Base-by-base conservation (phyloP, 2,888 invertebrate species). In the Diplolepis rosae region DNA sequence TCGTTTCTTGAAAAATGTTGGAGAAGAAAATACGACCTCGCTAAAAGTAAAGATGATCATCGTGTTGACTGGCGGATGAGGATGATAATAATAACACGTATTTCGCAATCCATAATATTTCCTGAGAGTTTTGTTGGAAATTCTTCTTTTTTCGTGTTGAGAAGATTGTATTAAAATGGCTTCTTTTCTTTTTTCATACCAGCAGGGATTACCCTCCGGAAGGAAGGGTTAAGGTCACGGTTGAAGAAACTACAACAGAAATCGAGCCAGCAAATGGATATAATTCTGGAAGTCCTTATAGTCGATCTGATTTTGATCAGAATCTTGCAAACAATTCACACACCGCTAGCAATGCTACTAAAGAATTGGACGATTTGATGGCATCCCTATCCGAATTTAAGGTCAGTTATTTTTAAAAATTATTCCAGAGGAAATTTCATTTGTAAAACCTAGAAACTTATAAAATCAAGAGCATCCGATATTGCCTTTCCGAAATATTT, bases 291-390 rank as follows among this genome's bases (percentile, higher is more conserved):
- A 83, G 83, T 77, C 82, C 85, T 6, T 76, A 82, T 32, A 82
- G 82, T 22, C 83, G 83, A 32, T 80, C 79, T 61, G 84, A 85
- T 56, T 72, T 74, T 30, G 83, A 83, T 56, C 85, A 85, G 48
- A 82, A 80, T 54, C 85, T 80, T 67, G 69, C 83, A 42, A 78
- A 71, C 66, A 87, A 88, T 54, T 87, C 87, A 24, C 87, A 85
- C 72, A 85, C 87, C 7, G 95, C 97, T 24, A 97, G 97, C 67
- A 95, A 95, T 73, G 98, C 98, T 39, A 98, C 98, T 24, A 94
- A 94, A 89, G 98, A 98, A 88, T 91, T 98, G 73, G 98, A 98
- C 85, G 98, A 98, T 86, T 91, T 98, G 74, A 98, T 98, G 98
- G 96, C 96, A 1, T 96, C 97, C 5, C 91, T 98, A 11, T 97